These are phyloP conservation scores for Malurus melanocephalus DNA, from an alignment of 2,113 vertebrate genomes.

Conservation along the genomic window DNA sequence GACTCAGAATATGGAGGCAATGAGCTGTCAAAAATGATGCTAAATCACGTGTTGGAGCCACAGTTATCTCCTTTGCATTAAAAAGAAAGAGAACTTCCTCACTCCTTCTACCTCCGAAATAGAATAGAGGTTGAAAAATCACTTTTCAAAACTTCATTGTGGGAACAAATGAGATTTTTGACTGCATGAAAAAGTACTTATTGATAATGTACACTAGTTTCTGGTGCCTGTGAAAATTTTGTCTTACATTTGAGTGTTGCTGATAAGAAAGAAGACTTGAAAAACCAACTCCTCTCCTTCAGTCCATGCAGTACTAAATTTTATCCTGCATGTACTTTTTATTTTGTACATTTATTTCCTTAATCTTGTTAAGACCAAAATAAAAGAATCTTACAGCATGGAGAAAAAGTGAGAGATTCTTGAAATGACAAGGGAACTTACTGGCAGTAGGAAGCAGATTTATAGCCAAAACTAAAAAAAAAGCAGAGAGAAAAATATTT, in stretches of 20 bases:
- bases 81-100: not conserved
- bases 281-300: not conserved
- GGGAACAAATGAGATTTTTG: not conserved
- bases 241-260: not conserved
- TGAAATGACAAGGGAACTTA: not conserved
- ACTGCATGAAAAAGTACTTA: not conserved
- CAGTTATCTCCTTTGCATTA: not conserved
- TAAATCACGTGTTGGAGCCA: not conserved
- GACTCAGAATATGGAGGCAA: conserved; percentile 7
- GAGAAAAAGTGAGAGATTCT: not conserved
- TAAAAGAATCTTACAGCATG: not conserved
- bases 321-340: not conserved
- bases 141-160: not conserved
- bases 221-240: not conserved
- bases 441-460: not conserved
- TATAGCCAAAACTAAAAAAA: not conserved
- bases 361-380: not conserved
- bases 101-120: not conserved
- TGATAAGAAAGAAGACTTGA: not conserved
- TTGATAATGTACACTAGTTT: not conserved
- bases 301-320: not conserved
- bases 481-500: not conserved
- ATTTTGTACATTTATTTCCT: not conserved
- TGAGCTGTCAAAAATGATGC: not conserved
- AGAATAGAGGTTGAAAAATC: not conserved